phyloP scores from a whole-genome alignment of 2,797 vertebrate genomes.

The Pipistrellus pipistrellus region DNA sequence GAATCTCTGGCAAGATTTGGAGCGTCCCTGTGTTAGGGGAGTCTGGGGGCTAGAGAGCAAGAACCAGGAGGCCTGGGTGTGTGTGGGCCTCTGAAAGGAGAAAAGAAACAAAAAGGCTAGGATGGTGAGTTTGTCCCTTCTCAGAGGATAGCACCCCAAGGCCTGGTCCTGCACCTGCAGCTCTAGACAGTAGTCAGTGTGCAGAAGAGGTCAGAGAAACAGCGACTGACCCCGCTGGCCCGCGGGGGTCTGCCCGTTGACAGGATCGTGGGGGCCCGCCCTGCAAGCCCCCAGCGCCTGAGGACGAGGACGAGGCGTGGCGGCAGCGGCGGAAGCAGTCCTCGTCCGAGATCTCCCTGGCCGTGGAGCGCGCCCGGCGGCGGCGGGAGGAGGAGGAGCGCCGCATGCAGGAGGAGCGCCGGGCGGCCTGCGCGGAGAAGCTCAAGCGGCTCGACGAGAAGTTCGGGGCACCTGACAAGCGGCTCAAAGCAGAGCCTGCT shows the following conservation, averaged over 20 bases:
- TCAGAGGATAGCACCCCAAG: not conserved
- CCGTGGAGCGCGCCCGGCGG: conserved; percentile 94
- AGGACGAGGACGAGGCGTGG: conserved; percentile 97
- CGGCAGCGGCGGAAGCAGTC: conserved; percentile 96
- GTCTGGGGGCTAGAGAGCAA: not conserved
- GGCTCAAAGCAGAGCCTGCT: conserved; percentile 84
- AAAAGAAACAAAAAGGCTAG: not conserved
- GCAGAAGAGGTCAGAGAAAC: not conserved
- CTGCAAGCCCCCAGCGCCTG: conserved; percentile 90
- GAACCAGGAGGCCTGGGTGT: not conserved
- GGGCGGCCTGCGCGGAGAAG: conserved; percentile 96
- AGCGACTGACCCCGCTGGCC: conserved; percentile 16
- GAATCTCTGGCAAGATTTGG: not conserved
- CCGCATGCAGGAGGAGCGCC: conserved; percentile 95
- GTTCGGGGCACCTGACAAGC: conserved; percentile 90
- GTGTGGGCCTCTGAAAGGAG: not conserved
- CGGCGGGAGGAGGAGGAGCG: conserved; percentile 95
- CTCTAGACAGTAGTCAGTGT: not conserved
- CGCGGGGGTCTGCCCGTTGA: conserved; percentile 81
- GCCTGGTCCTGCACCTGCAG: not conserved
- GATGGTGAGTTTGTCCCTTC: not conserved
- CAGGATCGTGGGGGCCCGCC: conserved; percentile 91
- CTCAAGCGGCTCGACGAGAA: conserved; percentile 96
- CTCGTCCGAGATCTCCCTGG: conserved; percentile 94
- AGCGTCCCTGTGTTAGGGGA: not conserved